Evolutionary conservation across 2,888 invertebrate species (phyloP), one percentile per base, ranked within the genome.

Genomic region (Tetragonula carbonaria): DNA sequence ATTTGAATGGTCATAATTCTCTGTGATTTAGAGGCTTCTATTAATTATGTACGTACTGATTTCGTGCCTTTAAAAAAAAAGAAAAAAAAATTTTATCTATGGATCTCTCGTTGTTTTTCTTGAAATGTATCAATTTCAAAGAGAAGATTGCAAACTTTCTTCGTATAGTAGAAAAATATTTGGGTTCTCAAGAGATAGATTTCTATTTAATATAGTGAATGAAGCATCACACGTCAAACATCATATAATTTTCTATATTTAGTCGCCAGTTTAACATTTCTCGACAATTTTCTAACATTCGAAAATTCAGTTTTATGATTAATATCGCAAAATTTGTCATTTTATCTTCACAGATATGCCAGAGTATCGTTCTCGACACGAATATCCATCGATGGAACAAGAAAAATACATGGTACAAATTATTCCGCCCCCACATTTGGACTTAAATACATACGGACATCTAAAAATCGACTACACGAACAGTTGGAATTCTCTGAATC

Each of bases 391-490:
- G 23, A 65, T 62, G 59, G 68, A 65, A 2, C 13, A 74, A 65
- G 87, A 86, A 11, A 90, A 90, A 70, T 90, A 91, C 79, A 66
- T 70, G 74, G 81, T 89, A 55, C 91, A 91, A 73, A 88, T 91
- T 74, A 79, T 89, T 59, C 94, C 96, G 76, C 96, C 96, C 5
- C 95, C 96, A 71, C 96, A 96, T 93, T 96, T 97, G 94, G 97
- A 97, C 87, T 95, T 97, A 83, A 97, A 97, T 92, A 96, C 96
- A 90, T 97, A 97, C 92, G 97, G 97, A 76, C 96, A 97, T 91
- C 95, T 97, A 71, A 97, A 97, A 95, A 97, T 97, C 89, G 97
- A 97, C 93, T 97, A 97, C 92, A 97, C 97, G 2, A 97, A 96
- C 94, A 97, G 97, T 95, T 97, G 97, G 97, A 97, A 97, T 94